Conservation (phyloP, 2,797 vertebrate species). For the Choloepus didactylus region DNA sequence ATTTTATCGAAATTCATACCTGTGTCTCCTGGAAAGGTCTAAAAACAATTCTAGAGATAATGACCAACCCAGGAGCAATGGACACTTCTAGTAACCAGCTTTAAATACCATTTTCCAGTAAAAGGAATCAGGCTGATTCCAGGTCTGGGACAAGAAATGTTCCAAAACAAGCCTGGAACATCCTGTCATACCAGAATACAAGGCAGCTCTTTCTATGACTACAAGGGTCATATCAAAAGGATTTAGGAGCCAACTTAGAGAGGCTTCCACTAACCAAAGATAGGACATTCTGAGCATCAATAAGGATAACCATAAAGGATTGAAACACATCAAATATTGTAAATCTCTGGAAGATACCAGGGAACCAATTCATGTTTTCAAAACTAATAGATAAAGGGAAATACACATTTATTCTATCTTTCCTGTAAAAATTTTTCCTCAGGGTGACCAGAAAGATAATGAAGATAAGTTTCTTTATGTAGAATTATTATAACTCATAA, state of each 20-base stretch:
- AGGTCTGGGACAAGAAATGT: constrained; percentile 25
- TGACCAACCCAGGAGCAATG: neutral
- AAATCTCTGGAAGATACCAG: constrained; percentile 25
- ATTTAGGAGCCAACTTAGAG: constrained; percentile 9
- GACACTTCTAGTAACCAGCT: neutral
- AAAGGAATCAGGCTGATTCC: constrained; percentile 3
- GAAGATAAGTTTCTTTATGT: neutral
- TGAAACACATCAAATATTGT: constrained; percentile 22
- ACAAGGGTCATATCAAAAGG: constrained; percentile 2
- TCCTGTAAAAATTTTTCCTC: constrained; percentile 22
- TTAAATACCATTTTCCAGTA: constrained; percentile 33
- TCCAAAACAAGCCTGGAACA: constrained; percentile 23
- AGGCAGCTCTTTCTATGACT: constrained; percentile 21
- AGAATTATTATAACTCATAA: constrained; percentile 53
- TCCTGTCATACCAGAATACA: neutral
- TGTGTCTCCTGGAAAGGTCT: neutral
- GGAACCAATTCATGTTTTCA: constrained; percentile 3
- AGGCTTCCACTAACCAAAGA: neutral
- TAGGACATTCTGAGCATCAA: constrained; percentile 24
- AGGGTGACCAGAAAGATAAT: constrained; percentile 7
- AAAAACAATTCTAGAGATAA: neutral
- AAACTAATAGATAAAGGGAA: constrained; percentile 22
- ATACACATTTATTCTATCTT: constrained; percentile 43
- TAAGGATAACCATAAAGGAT: neutral
- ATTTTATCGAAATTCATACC: constrained; percentile 38